Base-by-base conservation (phyloP, 1,140 invertebrate species). In the Calephelis nemesis region DNA sequence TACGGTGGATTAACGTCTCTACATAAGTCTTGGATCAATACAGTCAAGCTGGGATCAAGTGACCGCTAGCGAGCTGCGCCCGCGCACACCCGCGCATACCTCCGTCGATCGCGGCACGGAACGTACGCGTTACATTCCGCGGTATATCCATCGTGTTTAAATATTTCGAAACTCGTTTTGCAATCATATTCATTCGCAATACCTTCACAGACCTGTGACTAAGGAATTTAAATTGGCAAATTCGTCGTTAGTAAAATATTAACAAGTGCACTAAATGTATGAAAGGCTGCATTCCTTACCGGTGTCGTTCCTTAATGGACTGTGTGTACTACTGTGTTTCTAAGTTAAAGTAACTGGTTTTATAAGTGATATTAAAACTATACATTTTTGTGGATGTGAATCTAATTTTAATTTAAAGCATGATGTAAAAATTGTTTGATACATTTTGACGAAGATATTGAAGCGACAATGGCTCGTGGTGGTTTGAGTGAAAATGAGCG, bases 241-340 rank as follows among this genome's bases (percentile, higher is more conserved):
- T 60, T 60, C 54, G 30, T 81, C 74, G 68, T 71, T 70, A 66
- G 66, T 75, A 72, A 80, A 75, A 76, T 73, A 71, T 83, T 81
- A 82, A 84, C 63, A 67, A 62, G 80, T 86, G 83, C 79, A 85
- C 84, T 81, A 69, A 87, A 82, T 85, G 83, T 81, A 65, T 77
- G 80, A 79, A 83, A 86, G 81, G 84, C 85, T 85, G 81, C 88
- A 91, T 91, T 91, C 88, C 88, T 78, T 88, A 84, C 87, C 86
- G 85, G 86, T 91, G 87, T 85, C 87, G 85, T 87, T 87, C 80
- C 84, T 86, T 83, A 87, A 83, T 84, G 82, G 84, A 82, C 84
- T 82, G 80, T 85, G 87, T 84, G 83, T 87, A 84, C 82, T 87
- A 79, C 82, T 82, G 79, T 87, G 80, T 86, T 79, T 77, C 82